phyloP scores from a whole-genome alignment of 2,888 invertebrate genomes.

The Zonitis immaculata region DNA sequence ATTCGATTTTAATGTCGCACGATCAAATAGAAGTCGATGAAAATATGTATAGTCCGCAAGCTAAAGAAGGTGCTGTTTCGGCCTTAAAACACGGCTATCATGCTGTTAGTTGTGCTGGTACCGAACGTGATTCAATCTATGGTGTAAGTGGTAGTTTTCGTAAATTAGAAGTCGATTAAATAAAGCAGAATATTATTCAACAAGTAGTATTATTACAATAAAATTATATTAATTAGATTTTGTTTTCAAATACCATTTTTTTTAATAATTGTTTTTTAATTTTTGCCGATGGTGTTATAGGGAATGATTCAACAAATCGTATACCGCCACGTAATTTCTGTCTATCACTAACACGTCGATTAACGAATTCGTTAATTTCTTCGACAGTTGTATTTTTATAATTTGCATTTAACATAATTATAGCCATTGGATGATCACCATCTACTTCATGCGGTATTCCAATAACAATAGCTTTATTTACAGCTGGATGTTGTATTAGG shows the following conservation, averaged over 20 bases:
- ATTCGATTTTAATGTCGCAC: slow-evolving; percentile 59
- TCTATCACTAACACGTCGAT: slow-evolving; percentile 35
- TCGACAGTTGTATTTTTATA: slow-evolving; percentile 22
- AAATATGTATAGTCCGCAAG: slow-evolving; percentile 66
- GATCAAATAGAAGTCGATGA: slow-evolving; percentile 67
- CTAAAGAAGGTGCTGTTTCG: slow-evolving; percentile 69
- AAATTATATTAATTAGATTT: too few relatives aligned
- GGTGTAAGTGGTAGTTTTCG: slow-evolving; percentile 73
- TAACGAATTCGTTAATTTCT: slow-evolving; percentile 35
- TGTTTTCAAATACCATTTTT: slow-evolving; percentile 26
- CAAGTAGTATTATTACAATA: too few relatives aligned
- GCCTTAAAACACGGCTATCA: slow-evolving; percentile 56
- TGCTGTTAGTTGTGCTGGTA: slow-evolving; percentile 52
- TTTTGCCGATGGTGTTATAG: slow-evolving; percentile 42
- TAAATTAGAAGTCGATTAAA: slow-evolving; percentile 71
- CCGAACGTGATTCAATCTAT: slow-evolving; percentile 62
- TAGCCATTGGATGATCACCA: slow-evolving; percentile 39
- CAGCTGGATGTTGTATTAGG: slow-evolving; percentile 38
- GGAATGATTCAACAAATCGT: slow-evolving; percentile 34
- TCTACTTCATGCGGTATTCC: slow-evolving; percentile 40
- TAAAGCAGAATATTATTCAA: too few relatives aligned
- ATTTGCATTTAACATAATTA: slow-evolving; percentile 28
- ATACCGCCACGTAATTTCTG: slow-evolving; percentile 41
- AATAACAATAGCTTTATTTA: slow-evolving; percentile 34
- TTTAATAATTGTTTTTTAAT: slow-evolving; percentile 29